Percentiles rank a stretch among this genome's conserved stretches.
Conservation (phyloP, 2,888 invertebrate genomes). For the Tipula vernalis region DNA sequence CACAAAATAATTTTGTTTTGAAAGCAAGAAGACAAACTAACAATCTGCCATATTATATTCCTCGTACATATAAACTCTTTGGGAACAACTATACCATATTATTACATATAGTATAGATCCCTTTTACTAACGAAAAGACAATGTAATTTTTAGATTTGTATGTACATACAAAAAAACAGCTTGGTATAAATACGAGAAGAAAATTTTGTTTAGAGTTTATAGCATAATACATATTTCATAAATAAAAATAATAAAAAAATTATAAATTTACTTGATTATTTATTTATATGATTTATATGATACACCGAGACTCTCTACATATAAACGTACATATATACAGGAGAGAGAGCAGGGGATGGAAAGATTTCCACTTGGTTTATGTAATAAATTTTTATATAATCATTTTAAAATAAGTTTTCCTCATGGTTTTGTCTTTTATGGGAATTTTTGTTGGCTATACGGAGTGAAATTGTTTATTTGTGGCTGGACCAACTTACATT, state of each 20-base stretch:
- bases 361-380: background rate
- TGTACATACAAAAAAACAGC: background rate
- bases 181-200: background rate
- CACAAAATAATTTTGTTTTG: background rate
- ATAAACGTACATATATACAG: no score
- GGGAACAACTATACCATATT: background rate
- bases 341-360: background rate
- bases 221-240: background rate
- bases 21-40: background rate
- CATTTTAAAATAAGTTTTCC: background rate
- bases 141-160: background rate
- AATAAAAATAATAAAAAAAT: background rate
- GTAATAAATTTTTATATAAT: background rate
- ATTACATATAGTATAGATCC: background rate
- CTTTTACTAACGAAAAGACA: background rate
- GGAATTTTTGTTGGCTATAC: background rate
- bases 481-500: background rate
- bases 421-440: background rate
- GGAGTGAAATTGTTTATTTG: background rate
- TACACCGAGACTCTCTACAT: background rate
- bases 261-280: background rate
- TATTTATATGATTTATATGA: slow-evolving; percentile 4
- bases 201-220: background rate
- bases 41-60: background rate
- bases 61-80: background rate